Evolutionary conservation across 2,888 invertebrate genomes (phyloP), one percentile per base, ranked within the genome.

Genomic region (Beris morrisii): DNA sequence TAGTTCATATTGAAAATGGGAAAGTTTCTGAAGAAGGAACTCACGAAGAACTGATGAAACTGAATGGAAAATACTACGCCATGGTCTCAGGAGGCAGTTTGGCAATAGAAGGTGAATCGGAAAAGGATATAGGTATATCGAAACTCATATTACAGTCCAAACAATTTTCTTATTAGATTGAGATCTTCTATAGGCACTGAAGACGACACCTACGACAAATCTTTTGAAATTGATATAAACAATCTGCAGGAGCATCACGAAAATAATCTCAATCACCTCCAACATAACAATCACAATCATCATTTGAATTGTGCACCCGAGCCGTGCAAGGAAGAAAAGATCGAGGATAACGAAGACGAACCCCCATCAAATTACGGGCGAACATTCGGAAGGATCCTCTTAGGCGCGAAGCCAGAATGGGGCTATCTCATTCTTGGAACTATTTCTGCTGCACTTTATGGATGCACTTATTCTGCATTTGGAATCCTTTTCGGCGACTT

Each of bases 401-500:
- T 84, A 70, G 73, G 88, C 11, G 88, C 90, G 70, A 81, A 82
- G 54, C 87, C 88, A 0, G 92, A 92, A 77, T 89, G 88, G 83
- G 84, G 84, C 55, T 84, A 83, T 73, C 85, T 91, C 73, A 64
- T 87, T 1, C 74, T 86, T 2, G 89, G 88, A 0, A 81, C 87
- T 0, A 65, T 89, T 1, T 86, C 89, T 0, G 87, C 91, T 0
- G 78, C 87, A 0, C 81, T 85, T 7, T 88, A 89, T 1, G 92
- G 92, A 0, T 84, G 87, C 0, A 86, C 88, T 0, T 88, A 91
- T 74, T 92, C 92, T 0, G 85, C 86, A 5, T 92, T 91, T 74
- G 88, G 92, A 0, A 83, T 92, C 0, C 82, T 91, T 3, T 91
- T 92, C 73, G 92, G 91, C 52, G 90, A 92, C 75, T 88, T 91